Evolutionary conservation across 2,888 invertebrate genomes (phyloP), one percentile per base, ranked within the genome.

Genomic region (Microctonus hyperodae): DNA sequence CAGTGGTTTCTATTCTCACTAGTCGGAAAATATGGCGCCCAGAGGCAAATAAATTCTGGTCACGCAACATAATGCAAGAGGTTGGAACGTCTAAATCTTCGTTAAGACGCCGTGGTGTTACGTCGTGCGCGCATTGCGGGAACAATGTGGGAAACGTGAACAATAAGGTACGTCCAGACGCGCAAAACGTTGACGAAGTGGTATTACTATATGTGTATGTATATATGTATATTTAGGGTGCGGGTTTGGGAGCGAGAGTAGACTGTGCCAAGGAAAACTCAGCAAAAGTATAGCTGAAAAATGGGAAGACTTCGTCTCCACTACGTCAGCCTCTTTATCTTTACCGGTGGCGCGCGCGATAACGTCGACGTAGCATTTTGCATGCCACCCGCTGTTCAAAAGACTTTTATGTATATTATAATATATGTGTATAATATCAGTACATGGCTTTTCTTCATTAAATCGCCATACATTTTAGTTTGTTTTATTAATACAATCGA

Each of bases 341-440:
- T 74, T 72, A 70, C 73, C 65, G 74, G 76, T 72, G 71, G 73
- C 64, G 78, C 77, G 77, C 77, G 51, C 51, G 79, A 80, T 81
- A 81, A 81, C 79, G 81, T 80, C 79, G 81, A 81, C 81, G 80
- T 80, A 80, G 81, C 81, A 78, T 81, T 81, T 80, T 81, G 81
- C 80, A 81, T 81, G 80, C 80, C 78, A 77, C 76, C 76, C 76
- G 72, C 70, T 68, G 65, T 68, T 61, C 69, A 35, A 37, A 35
- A 62, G 50, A 62, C 37, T 37, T 53, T 51, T 37, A 55, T 62
- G 22, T 62, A 53, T 53, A 53, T 25, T 50, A 11, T 33, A 16
- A 55, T 37, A 48, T 28, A 55, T 53, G 64, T 35, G 16, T 64
- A 65, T 58, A 64, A 55, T 40, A 65, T 35, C 37, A 37, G 65